These are phyloP conservation scores for Atlantisia rogersi DNA, from an alignment of 2,113 vertebrate species.

Conservation along the genomic window DNA sequence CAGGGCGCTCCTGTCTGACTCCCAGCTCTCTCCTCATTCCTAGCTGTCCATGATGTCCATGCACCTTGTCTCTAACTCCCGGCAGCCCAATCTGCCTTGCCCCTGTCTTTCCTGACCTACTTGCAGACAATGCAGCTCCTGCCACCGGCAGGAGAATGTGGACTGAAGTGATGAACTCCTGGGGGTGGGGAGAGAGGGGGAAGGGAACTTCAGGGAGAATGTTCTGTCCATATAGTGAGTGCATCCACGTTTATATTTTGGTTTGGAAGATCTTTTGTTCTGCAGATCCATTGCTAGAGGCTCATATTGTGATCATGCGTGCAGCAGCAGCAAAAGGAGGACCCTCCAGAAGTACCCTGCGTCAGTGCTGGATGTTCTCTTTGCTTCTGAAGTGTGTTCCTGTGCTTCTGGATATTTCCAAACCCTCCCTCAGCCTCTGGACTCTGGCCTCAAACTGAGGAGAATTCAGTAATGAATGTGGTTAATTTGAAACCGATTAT, in stretches of 20 bases:
- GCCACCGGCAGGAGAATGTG: accelerated
- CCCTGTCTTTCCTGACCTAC: neutral
- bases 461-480: neutral
- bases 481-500: constrained; percentile 34
- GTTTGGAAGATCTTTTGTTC: neutral
- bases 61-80: neutral
- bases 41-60: neutral
- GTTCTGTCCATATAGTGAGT: neutral
- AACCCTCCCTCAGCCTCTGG: neutral
- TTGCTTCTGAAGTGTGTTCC: neutral
- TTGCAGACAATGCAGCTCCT: neutral
- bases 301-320: accelerated
- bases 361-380: neutral
- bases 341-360: neutral
- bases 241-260: neutral
- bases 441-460: neutral
- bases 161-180: neutral
- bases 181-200: neutral
- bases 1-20: neutral
- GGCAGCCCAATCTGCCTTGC: neutral
- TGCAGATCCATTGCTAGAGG: neutral
- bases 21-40: neutral
- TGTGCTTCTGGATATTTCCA: neutral
- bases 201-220: neutral
- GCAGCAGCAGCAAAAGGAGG: neutral